These are phyloP conservation scores for Ormyrus nitidulus DNA, from an alignment of 2,888 invertebrate species.

Conservation along the genomic window DNA sequence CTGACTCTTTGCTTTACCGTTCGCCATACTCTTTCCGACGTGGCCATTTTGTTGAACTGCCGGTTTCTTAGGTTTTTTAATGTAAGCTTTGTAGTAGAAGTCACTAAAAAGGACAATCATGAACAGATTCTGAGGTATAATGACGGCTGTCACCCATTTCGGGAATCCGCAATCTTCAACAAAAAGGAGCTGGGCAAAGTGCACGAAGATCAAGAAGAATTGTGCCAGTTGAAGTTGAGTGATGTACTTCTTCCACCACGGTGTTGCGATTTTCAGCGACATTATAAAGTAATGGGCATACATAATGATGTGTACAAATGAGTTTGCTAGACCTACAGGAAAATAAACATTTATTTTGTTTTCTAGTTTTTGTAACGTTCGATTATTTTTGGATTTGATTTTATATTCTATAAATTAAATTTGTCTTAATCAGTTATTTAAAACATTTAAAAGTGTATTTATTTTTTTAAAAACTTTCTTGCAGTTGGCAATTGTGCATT, in stretches of 20 bases:
- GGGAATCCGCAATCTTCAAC: slow-evolving; percentile 80
- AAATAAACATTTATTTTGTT: too few species aligned
- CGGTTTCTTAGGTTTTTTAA: slow-evolving; percentile 67
- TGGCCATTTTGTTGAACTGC: slow-evolving; percentile 50
- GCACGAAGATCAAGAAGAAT: slow-evolving; percentile 80
- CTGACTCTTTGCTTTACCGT: too few species aligned
- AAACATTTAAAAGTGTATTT: too few species aligned
- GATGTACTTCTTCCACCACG: slow-evolving; percentile 91
- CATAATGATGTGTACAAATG: slow-evolving; percentile 88
- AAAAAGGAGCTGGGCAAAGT: slow-evolving; percentile 77
- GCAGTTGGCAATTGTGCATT: too few species aligned
- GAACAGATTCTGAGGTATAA: slow-evolving; percentile 81
- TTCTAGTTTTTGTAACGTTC: background rate
- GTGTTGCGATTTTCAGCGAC: slow-evolving; percentile 77
- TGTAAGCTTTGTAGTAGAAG: slow-evolving; percentile 82
- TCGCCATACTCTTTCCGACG: too few species aligned
- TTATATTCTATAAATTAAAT: background rate
- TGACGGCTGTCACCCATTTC: slow-evolving; percentile 77
- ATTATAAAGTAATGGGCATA: slow-evolving; percentile 88
- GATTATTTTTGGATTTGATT: too few species aligned
- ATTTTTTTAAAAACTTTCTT: too few species aligned
- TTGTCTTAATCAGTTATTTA: background rate
- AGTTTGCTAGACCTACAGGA: slow-evolving; percentile 81
- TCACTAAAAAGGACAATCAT: slow-evolving; percentile 82
- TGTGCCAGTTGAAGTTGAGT: slow-evolving; percentile 89